phyloP scores from a whole-genome alignment of 2,797 vertebrate genomes.

The Molossus alvarezi region DNA sequence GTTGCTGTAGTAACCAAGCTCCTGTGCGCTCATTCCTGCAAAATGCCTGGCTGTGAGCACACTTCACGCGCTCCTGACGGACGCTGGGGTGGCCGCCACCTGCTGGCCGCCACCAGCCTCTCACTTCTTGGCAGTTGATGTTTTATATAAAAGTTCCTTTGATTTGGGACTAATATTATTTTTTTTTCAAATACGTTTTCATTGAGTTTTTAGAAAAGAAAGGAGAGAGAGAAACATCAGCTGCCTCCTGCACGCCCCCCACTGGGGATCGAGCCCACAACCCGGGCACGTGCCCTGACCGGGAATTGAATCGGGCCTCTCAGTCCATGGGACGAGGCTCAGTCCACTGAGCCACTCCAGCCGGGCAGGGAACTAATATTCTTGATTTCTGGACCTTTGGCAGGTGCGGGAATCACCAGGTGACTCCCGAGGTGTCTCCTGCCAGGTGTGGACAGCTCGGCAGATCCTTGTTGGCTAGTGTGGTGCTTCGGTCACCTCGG shows the following conservation, averaged over 20 bases:
- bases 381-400: neutral
- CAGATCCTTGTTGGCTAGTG: rapidly evolving
- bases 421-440: neutral
- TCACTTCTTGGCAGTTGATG: neutral
- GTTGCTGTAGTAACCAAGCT: rapidly evolving
- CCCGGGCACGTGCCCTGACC: no score
- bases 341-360: no score
- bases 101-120: rapidly evolving
- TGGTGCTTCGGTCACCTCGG: no score
- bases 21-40: rapidly evolving
- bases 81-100: rapidly evolving
- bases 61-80: rapidly evolving
- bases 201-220: no score
- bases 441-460: neutral
- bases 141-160: neutral
- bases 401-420: neutral
- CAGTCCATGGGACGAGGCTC: no score
- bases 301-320: no score
- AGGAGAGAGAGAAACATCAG: no score
- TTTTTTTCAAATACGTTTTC: no score
- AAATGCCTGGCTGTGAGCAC: rapidly evolving
- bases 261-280: no score
- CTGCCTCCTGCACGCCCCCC: no score
- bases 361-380: neutral
- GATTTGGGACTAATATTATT: neutral